Evolutionary conservation across 2,113 vertebrate species (phyloP).

Genomic region (Corythoichthys intestinalis): DNA sequence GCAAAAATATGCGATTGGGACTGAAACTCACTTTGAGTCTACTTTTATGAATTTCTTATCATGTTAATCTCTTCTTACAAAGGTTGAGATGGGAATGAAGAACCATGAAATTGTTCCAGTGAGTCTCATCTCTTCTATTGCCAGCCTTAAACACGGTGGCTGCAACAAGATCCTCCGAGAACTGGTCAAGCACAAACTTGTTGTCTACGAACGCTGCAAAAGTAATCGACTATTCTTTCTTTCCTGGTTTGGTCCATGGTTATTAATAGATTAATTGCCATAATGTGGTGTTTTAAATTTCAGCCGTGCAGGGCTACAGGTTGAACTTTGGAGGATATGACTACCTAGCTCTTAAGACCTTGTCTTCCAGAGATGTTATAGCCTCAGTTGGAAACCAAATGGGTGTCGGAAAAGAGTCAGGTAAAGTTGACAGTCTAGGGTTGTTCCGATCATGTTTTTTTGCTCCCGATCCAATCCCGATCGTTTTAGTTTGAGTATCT

Average conservation of each 20-base stretch:
- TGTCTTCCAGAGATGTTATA: slow-evolving; percentile 85
- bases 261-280: neutral
- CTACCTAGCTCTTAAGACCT: slow-evolving; percentile 90
- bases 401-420: slow-evolving; percentile 98
- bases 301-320: slow-evolving; percentile 92
- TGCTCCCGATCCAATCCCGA: too few relatives aligned
- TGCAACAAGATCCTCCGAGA: slow-evolving; percentile 93
- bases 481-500: too few relatives aligned
- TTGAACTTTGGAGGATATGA: slow-evolving; percentile 92
- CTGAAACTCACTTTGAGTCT: neutral
- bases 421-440: slow-evolving; percentile 73
- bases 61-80: neutral
- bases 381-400: slow-evolving; percentile 93
- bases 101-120: slow-evolving; percentile 95
- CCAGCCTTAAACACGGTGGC: slow-evolving; percentile 93
- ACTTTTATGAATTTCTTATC: neutral
- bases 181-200: slow-evolving; percentile 86
- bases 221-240: slow-evolving; percentile 71
- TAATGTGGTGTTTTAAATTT: slow-evolving; percentile 18
- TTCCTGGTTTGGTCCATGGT: neutral
- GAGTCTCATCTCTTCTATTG: slow-evolving; percentile 89
- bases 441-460: too few relatives aligned
- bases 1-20: too few relatives aligned
- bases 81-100: slow-evolving; percentile 99
- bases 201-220: slow-evolving; percentile 85